A percentile compares a stretch with the other conserved stretches of the same genome.
Evolutionary conservation across 2,888 invertebrate genomes (phyloP).

Genomic region (Enchytraeus crypticus): DNA sequence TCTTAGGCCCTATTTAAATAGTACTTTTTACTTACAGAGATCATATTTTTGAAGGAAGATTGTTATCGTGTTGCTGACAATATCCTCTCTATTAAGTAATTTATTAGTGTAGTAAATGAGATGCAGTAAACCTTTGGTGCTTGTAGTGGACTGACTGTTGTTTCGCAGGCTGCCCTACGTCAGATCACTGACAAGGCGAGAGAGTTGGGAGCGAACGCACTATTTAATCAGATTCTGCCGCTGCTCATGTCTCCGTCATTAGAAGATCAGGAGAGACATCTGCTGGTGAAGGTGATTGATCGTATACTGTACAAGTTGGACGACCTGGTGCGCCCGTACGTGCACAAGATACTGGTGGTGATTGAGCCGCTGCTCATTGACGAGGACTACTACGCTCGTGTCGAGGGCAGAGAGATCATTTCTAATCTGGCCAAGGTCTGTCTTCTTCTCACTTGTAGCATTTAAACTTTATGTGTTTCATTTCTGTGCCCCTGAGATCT

Average conservation of each 20-base stretch:
- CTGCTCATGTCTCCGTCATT: constrained; percentile 98
- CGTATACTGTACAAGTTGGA: constrained; percentile 95
- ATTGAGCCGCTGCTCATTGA: constrained; percentile 97
- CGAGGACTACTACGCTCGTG: constrained; percentile 99
- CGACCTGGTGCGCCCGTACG: constrained; percentile 95
- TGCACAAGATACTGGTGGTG: constrained; percentile 98
- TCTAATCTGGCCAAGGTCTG: constrained; percentile 89
- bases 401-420: constrained; percentile 97
- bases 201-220: constrained; percentile 93
- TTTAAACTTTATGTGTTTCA: too few relatives aligned
- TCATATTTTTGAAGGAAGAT: neutral
- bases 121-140: too few relatives aligned
- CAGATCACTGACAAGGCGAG: constrained; percentile 98
- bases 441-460: too few relatives aligned
- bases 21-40: neutral
- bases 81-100: too few relatives aligned
- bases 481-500: too few relatives aligned
- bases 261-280: constrained; percentile 97
- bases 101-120: too few relatives aligned
- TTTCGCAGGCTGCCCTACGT: constrained; percentile 64
- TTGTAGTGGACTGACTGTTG: too few relatives aligned
- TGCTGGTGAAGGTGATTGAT: constrained; percentile 90
- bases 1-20: too few relatives aligned
- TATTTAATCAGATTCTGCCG: constrained; percentile 97
- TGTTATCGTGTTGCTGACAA: too few relatives aligned